Evolutionary conservation across 2,888 invertebrate genomes (phyloP), one percentile per base, ranked within the genome.

Genomic region (Osedax frankpressi): DNA sequence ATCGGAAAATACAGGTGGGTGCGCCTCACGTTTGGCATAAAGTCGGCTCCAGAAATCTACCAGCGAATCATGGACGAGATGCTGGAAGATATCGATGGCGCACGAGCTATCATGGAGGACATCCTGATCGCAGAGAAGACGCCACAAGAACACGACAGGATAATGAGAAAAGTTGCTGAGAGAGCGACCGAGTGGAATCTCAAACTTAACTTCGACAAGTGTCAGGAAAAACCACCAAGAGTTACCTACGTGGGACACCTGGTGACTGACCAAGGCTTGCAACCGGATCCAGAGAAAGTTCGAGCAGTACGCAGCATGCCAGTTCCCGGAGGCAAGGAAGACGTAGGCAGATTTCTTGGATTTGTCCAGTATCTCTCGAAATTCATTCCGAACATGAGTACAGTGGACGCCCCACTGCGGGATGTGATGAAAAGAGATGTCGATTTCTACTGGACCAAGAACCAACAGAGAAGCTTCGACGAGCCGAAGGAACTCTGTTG

Each of bases 1-100:
- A 74, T 78, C 26, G 78, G 78, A 14, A 27, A 77, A 24, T 78
- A 75, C 28, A 27, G 78, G 11, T 79, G 77, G 78, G 71, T 77
- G 0, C 75, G 76, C 1, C 72, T 79, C 2, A 77, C 78, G 2
- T 78, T 77, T 65, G 72, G 72, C 28, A 67, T 69, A 62, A 70
- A 11, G 24, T 63, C 72, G 28, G 72, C 72, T 6, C 65, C 72
- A 24, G 72, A 72, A 6, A 72, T 63, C 6, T 63, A 72, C 72
- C 72, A 68, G 24, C 28, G 30, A 25, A 27, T 65, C 19, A 68
- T 68, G 24, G 28, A 62, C n/a, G 24, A 1, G 0, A 28, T 72
- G 63, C 28, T 72, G 14, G 2, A 63, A 63, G 72, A 30, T n/a
- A 63, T 60, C 63, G 25, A 30, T 63, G 72, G 72, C 28, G 65